These are phyloP conservation scores for Charadrius vociferus DNA, from an alignment of 2,113 vertebrate species.

Conservation along the genomic window DNA sequence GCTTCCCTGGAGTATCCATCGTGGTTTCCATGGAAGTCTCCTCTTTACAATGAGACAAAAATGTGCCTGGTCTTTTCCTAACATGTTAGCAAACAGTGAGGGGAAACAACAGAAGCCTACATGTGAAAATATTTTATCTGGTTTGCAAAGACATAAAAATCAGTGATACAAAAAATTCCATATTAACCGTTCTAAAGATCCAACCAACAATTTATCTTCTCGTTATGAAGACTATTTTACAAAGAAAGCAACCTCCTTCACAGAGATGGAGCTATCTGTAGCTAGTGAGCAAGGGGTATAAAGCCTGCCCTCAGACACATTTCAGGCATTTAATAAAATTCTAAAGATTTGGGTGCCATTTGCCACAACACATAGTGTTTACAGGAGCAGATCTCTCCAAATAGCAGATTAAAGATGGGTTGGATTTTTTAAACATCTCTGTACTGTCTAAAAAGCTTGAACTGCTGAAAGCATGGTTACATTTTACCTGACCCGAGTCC, in stretches of 20 bases:
- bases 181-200: not conserved
- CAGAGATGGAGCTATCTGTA: not conserved
- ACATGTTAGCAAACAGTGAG: not conserved
- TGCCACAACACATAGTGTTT: not conserved
- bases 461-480: not conserved
- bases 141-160: not conserved
- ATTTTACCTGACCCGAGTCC: not conserved
- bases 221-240: not conserved
- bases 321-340: not conserved
- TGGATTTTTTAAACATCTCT: not conserved
- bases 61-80: not conserved
- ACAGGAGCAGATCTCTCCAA: not conserved
- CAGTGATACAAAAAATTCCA: not conserved
- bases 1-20: not conserved
- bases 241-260: not conserved
- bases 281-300: not conserved
- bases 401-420: not conserved
- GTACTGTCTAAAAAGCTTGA: not conserved
- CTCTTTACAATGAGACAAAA: not conserved
- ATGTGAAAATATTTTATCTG: not conserved
- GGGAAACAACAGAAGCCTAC: not conserved
- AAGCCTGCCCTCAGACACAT: not conserved
- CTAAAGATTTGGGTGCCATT: not conserved
- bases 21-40: not conserved
- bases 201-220: fast-evolving